Evolutionary conservation across 2,797 vertebrate genomes (phyloP).

Genomic region (Furcifer pardalis): DNA sequence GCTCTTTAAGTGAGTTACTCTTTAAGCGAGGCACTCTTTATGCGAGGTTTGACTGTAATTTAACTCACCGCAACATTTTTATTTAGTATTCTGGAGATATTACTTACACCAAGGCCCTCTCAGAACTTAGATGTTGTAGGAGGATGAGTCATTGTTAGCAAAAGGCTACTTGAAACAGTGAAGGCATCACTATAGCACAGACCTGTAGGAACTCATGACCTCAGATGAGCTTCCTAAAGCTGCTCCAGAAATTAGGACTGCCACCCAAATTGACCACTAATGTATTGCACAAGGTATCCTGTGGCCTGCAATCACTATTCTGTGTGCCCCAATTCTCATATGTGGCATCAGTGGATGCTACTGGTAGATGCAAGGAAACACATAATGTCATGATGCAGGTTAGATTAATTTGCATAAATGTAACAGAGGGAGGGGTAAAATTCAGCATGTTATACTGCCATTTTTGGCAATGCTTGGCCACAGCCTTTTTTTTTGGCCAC

Average conservation of each 20-base stretch:
- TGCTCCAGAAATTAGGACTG: background rate
- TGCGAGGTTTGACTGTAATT: no score
- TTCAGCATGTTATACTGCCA: background rate
- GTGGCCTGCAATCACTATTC: no score
- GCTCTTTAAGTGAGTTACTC: no score
- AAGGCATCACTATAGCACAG: background rate
- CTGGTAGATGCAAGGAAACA: background rate
- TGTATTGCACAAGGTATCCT: background rate
- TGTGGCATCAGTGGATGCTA: background rate
- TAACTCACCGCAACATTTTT: background rate
- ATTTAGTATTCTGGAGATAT: background rate
- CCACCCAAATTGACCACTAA: background rate
- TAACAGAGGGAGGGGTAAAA: background rate
- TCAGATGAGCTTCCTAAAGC: background rate
- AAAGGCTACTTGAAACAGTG: background rate
- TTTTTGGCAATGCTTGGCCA: background rate
- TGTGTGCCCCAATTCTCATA: no score
- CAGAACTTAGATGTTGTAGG: background rate
- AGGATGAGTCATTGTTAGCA: background rate
- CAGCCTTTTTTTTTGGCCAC: no score
- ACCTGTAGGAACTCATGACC: background rate
- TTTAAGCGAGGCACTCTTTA: no score
- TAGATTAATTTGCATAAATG: background rate
- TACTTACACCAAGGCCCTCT: background rate
- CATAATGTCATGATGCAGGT: background rate